Base-by-base conservation (phyloP, 2,888 invertebrate genomes). In the Microplitis manilae region DNA sequence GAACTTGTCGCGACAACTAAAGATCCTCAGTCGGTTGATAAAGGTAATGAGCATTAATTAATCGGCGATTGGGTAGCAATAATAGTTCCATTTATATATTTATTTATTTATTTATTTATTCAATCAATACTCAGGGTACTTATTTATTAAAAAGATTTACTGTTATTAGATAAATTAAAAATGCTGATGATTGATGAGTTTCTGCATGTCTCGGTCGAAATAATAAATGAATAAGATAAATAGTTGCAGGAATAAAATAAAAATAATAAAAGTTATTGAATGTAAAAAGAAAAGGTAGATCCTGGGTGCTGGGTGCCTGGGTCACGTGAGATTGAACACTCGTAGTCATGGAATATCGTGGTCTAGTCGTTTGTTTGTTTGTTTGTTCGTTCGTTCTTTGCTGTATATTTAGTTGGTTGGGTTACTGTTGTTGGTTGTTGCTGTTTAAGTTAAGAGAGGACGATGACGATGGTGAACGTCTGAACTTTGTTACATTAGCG, bases 401-500 rank as follows among this genome's bases (percentile, higher is more conserved):
- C 59, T 75, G 73, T 75, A 76, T 77, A 61, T 20, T 67, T 65
- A 13, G 74, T 79, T 68, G 65, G 73, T 74, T 67, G 40, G 38
- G 7, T 7, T 50, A 9, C 9, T 50, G 41, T 8, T 50, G 50
- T 50, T 60, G 69, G 71, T 40, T 60, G 69, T 60, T 74, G 71
- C 39, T 73, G 68, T 75, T 72, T 77, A 73, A 72, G 77, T 77
- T 79, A 76, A 73, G 70, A 68, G 82, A 62, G 81, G 81, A 80
- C 79, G 80, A 81, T 81, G 81, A 78, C 79, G 75, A 81, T 81
- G 84, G 86, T 87, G 87, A 86, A 87, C 85, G 87, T 84, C 83
- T 87, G 86, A 87, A 87, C 87, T 87, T 86, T 84, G 84, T 84
- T 86, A 81, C 81, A 39, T 20, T 69, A 59, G 67, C 68, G 71